Base-by-base conservation (phyloP, 2,797 vertebrate genomes). In the Amphiprion clarkii region DNA sequence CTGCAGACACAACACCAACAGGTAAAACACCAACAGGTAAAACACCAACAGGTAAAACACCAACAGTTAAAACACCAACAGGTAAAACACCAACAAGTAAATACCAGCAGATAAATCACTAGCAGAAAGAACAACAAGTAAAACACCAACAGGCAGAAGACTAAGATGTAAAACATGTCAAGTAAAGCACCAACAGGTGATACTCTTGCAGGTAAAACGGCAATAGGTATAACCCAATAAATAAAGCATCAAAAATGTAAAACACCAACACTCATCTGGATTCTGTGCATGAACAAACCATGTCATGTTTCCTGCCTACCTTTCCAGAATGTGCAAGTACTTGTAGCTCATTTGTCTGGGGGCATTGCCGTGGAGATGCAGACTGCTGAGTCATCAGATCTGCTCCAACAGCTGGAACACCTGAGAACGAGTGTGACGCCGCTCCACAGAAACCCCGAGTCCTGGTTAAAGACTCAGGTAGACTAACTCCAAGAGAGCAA, bases 301-400 rank as follows among this genome's bases (percentile, higher is more conserved):
- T 3, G 0, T 62, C 4, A 40, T 3, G 9, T 13, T 62, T 49
- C 33, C 27, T 49, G 16, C 69, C 21, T 17, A 31, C 59, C 54
- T 62, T 21, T 57, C 39, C 56, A 95, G 94, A 93, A 95, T 56
- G 88, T 93, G 83, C 90, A 75, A 0, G 55, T 65, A 66, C 71
- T 95, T 73, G 71, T 83, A 21, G 81, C 88, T 69, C 94, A 94
- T 80, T 72, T 89, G 61, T 86, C 93, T 0, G 94, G 93, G 3
- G 93, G 90, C 0, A 84, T 96, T 66, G 85, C 89, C 0, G 93
- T 96, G 87, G 92, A 96, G 86, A 92, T 96, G 93, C 61, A 67
- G 17, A 36, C 25, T 2, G 4, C 21, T 0, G 27, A 59, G 31
- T 53, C 64, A 3, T 60, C 31, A n/a, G 53, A 78, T 14, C 78